These are phyloP conservation scores for Drosophila quadrilineata DNA, from an alignment of 1,140 invertebrate species.

Conservation along the genomic window DNA sequence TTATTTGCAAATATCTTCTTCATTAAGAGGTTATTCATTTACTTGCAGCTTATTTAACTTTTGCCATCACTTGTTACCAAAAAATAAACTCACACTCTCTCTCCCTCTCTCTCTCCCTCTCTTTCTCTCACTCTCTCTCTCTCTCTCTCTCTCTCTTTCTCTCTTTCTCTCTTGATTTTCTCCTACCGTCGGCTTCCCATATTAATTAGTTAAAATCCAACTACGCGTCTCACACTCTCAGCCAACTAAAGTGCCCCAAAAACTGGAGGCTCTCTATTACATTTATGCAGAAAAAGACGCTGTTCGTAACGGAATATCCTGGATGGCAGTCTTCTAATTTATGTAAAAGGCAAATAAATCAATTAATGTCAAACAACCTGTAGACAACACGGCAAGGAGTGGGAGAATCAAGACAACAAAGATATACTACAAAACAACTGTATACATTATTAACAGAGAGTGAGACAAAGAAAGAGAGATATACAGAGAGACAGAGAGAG, in stretches of 20 bases:
- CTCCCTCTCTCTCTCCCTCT: too few species aligned
- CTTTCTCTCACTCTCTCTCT: too few species aligned
- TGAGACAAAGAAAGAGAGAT: not conserved
- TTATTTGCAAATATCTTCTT: too few species aligned
- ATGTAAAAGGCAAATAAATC: slow-evolving; percentile 81
- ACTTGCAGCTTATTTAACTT: too few species aligned
- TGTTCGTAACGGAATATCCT: slow-evolving; percentile 47
- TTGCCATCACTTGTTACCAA: too few species aligned
- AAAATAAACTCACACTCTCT: too few species aligned
- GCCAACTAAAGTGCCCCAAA: not conserved
- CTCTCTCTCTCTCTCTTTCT: too few species aligned
- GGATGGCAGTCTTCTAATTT: slow-evolving; percentile 56
- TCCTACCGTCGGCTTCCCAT: not conserved
- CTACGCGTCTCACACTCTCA: not conserved
- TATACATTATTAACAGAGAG: not conserved
- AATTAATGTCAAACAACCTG: slow-evolving; percentile 81
- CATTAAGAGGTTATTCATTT: too few species aligned
- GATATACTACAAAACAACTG: too few species aligned
- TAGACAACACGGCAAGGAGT: slow-evolving; percentile 42
- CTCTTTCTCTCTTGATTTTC: too few species aligned
- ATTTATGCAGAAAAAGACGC: not conserved
- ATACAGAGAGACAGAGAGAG: not conserved
- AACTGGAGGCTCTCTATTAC: not conserved
- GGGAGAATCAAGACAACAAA: slow-evolving; percentile 26
- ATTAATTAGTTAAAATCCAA: slow-evolving; percentile 22